Evolutionary conservation across 2,888 invertebrate species (phyloP).

Genomic region (Adela reaumurella): DNA sequence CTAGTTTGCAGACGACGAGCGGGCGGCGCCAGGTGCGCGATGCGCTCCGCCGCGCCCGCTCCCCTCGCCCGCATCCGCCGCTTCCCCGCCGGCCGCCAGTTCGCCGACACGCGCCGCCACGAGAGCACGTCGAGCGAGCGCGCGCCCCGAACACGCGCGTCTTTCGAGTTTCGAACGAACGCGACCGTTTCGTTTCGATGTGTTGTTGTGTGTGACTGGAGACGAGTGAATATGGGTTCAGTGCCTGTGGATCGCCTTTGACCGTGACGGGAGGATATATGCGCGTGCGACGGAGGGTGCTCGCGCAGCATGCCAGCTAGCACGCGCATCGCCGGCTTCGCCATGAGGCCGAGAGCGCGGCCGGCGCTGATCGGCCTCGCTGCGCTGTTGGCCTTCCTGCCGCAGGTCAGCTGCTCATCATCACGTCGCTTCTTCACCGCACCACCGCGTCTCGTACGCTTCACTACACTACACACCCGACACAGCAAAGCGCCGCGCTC

Average conservation of each 20-base stretch:
- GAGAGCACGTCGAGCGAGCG: slow-evolving; percentile 35
- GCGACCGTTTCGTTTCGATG: slow-evolving; percentile 22
- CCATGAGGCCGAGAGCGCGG: slow-evolving; percentile 33
- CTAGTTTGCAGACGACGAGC: slow-evolving; percentile 17
- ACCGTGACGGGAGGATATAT: slow-evolving; percentile 16
- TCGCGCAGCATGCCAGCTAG: not conserved
- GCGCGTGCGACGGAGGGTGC: not conserved
- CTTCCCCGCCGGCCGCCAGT: slow-evolving; percentile 44
- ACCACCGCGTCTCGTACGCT: slow-evolving; percentile 22
- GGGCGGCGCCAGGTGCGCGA: slow-evolving; percentile 37
- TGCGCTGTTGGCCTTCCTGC: slow-evolving; percentile 56
- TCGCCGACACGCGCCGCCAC: slow-evolving; percentile 48
- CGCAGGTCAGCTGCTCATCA: slow-evolving; percentile 50
- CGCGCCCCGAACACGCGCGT: slow-evolving; percentile 43
- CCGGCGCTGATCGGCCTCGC: slow-evolving; percentile 54
- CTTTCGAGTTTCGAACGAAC: slow-evolving; percentile 50
- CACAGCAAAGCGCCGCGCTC: not conserved
- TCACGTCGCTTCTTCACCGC: not conserved
- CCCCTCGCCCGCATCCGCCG: slow-evolving; percentile 15
- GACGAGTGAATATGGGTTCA: slow-evolving; percentile 31
- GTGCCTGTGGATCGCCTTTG: slow-evolving; percentile 52
- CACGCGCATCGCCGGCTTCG: slow-evolving; percentile 28
- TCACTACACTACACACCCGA: slow-evolving; percentile 31
- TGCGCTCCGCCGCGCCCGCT: slow-evolving; percentile 45
- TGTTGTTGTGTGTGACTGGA: slow-evolving; percentile 42